Evolutionary conservation across 2,888 invertebrate genomes (phyloP), one percentile per base, ranked within the genome.

Genomic region (Watsonalla binaria): DNA sequence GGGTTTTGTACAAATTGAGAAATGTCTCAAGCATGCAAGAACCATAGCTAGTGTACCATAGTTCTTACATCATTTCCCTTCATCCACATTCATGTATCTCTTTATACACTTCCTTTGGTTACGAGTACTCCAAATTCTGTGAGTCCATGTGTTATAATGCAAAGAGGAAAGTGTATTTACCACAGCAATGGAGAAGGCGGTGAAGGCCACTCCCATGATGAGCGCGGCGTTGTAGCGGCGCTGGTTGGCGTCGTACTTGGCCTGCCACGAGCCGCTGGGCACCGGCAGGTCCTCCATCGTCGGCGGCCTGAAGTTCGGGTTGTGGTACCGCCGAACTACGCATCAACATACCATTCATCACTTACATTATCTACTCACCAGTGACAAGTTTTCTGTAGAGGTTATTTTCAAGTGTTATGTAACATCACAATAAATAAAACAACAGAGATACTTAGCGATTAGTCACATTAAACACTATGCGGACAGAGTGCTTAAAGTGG

Each of bases 201-300:
- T 58, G 74, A 93, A 86, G 11, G 76, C 80, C 45, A 94, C 50
- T 0, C 96, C 96, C 51, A 89, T 69, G 8, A 91, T 64, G 51
- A 97, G 89, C 11, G 92, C 88, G 7, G 92, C 78, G 70, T 96
- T 97, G 90, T 94, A 95, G 70, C 92, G 93, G 60, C 92, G 84
- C 75, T 96, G 95, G 57, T 91, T 92, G 39, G 93, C 92, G 53
- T 93, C 92, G 70, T 96, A 72, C 49, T 92, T 80, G 52, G 94
- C 92, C 76, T 95, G 91, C 96, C 96, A 97, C 24, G 94, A 94
- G 54, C 96, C 96, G 55, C 91, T 85, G 0, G 97, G 96, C 51
- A 94, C 90, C 0, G 96, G 96, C 76, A 96, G 80, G 76, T 96
- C 96, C 68, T 96, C 94, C 93, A 96, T 94, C 9, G 92, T 93